Base-by-base conservation (phyloP, 2,797 vertebrate genomes). In the Rhinogobio ventralis region DNA sequence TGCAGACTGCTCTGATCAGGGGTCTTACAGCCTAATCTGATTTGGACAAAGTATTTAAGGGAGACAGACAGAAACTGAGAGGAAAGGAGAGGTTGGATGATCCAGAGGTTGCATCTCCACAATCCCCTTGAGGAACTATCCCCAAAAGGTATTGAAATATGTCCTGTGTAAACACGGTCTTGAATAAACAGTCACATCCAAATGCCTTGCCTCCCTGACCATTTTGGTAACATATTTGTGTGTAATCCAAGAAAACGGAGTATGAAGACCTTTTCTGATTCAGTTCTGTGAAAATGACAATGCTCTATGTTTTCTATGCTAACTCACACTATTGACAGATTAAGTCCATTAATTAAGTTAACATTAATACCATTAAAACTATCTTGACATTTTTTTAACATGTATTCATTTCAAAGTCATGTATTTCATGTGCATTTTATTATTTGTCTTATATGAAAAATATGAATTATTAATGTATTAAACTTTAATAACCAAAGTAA, bases 181-280 rank as follows among this genome's bases (percentile, higher is more conserved):
- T 71, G 67, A 81, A 64, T 81, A 87, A 84, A 85, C 79, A 87
- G 85, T 90, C 87, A 74, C 87, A 84, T 85, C 85, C 76, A 57
- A 89, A 92, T 77, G 75, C 33, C 25, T 86, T 51, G 33, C 86
- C 86, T 71, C 87, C 80, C 77, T 92, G 93, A 94, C 94, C 94
- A 94, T 95, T 73, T 95, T 92, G 79, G 94, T 93, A 92, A 88
- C 89, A 93, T 93, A 94, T 85, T 92, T 95, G 95, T 90, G 85
- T 89, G 3, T 82, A 51, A 84, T 93, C 93, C 95, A 95, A 93
- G 89, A 90, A 73, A 86, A 93, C 64, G 84, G 88, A 88, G 93
- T 86, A 30, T 0, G 2, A 15, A 30, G 62, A 64, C 62, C 62
- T 64, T 28, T 30, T 90, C 49, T 55, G 53, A 49, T 51, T n/a